Evolutionary conservation across 1,140 invertebrate species (phyloP).

Genomic region (Sycophaga agraensis): DNA sequence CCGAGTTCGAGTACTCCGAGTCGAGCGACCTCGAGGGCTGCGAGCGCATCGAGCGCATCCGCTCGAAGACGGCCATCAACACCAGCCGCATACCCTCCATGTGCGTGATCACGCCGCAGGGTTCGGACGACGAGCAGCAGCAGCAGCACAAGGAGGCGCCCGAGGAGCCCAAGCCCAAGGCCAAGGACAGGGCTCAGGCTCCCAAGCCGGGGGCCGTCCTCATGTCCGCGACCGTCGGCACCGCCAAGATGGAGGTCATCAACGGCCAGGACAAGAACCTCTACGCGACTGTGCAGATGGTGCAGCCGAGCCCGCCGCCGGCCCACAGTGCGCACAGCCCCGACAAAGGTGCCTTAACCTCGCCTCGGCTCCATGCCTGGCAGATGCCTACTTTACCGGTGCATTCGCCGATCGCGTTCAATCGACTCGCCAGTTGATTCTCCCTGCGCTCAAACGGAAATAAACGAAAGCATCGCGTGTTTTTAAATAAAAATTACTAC

Average conservation of each 20-base stretch:
- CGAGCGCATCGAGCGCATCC: constrained; percentile 80
- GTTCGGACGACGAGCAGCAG: constrained; percentile 76
- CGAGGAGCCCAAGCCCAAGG: constrained; percentile 32
- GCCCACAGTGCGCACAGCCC: constrained; percentile 5
- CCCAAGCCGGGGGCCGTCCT: constrained; percentile 39
- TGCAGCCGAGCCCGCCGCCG: constrained; percentile 31
- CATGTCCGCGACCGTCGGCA: constrained; percentile 52
- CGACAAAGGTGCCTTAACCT: constrained; percentile 18
- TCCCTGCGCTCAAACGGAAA: too few relatives aligned
- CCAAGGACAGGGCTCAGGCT: constrained; percentile 25
- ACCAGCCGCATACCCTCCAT: constrained; percentile 86
- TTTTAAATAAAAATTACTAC: too few relatives aligned
- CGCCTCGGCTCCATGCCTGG: not conserved
- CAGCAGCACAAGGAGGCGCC: constrained; percentile 63
- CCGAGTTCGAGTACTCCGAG: constrained; percentile 74
- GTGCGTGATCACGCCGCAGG: constrained; percentile 87
- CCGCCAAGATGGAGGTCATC: constrained; percentile 58
- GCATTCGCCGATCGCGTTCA: too few relatives aligned
- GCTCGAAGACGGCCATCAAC: constrained; percentile 83
- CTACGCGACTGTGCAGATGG: constrained; percentile 58
- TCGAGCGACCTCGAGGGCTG: constrained; percentile 82
- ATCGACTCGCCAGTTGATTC: too few relatives aligned
- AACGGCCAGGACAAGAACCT: constrained; percentile 59
- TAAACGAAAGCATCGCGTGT: too few relatives aligned
- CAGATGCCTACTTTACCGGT: not conserved